Evolutionary conservation across 2,888 invertebrate species (phyloP), one percentile per base, ranked within the genome.

Genomic region (Graphium colonna): DNA sequence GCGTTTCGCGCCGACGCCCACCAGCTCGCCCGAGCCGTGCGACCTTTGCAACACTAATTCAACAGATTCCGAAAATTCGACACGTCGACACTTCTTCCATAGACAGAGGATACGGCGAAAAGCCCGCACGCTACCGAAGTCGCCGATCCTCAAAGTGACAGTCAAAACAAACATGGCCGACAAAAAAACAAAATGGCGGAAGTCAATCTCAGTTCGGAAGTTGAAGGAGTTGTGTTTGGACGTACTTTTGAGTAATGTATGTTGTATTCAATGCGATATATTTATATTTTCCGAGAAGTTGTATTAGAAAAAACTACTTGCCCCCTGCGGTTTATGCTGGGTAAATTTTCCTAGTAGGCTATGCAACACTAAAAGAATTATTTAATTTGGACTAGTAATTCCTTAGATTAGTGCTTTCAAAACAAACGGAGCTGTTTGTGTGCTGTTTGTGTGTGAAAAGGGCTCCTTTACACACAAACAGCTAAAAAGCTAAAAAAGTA

Each of bases 141-240:
- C 55, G 21, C 52, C 51, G 55, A 53, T 33, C 65, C 46, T 55
- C 61, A 58, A 60, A 60, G 28, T 61, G 80, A 15, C 80, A 79
- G 58, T 69, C 66, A 39, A 65, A 62, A 41, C 62, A 69, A 45
- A 64, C 60, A 44, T 60, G 57, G n/a, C 58, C 45, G 10, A 50
- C 56, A 45, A 61, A 52, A 58, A 63, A 56, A 51, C 58, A 41
- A 57, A 58, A 61, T 52, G 49, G 47, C 52, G 57, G 55, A 33
- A 16, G 51, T 17, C 42, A 5, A 42, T 40, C n/a, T 65, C 76
- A 21, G 82, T 92, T 39, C 78, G 82, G 39, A 74, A 76, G 4
- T 72, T 92, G 21, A 91, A 91, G 59, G 85, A 86, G 42, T 65
- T 93, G 31, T 92, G 93, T 68, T 77, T 92, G 69, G 87, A 91